A percentile compares a stretch with the other conserved stretches of the same genome.
phyloP scores from a whole-genome alignment of 2,113 vertebrate species.

The Petroica traversi region DNA sequence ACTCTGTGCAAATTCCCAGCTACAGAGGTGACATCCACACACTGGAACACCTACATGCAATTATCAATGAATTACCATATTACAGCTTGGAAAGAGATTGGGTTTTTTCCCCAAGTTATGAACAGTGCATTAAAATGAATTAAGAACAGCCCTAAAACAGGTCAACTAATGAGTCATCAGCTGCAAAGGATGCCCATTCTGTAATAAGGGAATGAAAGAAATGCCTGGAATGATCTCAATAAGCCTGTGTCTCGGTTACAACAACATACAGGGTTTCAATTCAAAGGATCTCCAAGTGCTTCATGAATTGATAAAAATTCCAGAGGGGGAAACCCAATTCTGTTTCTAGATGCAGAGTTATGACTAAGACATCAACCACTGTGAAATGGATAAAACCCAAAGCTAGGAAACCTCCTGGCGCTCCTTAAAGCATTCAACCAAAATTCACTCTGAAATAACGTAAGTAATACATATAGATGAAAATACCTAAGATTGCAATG shows the following conservation, averaged over 20 bases:
- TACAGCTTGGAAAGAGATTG: background rate
- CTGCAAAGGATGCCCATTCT: background rate
- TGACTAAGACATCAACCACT: background rate
- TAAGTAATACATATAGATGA: background rate
- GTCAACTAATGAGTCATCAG: background rate
- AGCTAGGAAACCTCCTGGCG: background rate
- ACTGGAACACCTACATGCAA: background rate
- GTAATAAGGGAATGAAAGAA: background rate
- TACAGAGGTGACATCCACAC: background rate
- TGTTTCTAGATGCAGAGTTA: background rate
- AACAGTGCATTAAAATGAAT: background rate
- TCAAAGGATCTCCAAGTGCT: background rate
- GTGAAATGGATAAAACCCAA: background rate
- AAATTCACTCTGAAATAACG: background rate
- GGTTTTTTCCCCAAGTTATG: background rate
- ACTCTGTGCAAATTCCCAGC: background rate
- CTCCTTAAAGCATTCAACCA: background rate
- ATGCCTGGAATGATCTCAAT: slow-evolving; percentile 2
- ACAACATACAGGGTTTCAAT: background rate
- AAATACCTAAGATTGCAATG: background rate
- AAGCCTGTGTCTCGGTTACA: background rate
- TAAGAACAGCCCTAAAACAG: background rate
- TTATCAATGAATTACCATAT: background rate
- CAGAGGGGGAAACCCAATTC: background rate
- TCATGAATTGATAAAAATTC: background rate